Evolutionary conservation across 2,797 vertebrate genomes (phyloP).

Genomic region (Catharus ustulatus): DNA sequence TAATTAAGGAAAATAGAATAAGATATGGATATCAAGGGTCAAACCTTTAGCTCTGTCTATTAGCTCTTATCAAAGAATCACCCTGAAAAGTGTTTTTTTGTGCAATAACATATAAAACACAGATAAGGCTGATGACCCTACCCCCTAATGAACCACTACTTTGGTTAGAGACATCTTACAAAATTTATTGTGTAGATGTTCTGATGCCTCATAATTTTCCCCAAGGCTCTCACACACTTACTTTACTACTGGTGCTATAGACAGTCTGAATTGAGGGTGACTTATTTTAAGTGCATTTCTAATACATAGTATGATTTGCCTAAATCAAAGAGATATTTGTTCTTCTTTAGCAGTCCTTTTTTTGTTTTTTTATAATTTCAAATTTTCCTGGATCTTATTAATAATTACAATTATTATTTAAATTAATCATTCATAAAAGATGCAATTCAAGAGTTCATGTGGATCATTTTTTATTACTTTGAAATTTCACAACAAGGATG

Average conservation of each 20-base stretch:
- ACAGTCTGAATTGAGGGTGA: background rate
- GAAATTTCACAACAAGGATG: background rate
- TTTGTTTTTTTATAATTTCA: background rate
- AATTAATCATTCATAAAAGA: background rate
- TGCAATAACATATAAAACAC: background rate
- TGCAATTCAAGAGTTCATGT: background rate
- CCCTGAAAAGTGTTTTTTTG: background rate
- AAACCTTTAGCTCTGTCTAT: background rate
- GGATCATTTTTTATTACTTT: background rate
- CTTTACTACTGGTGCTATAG: background rate
- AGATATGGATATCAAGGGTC: background rate
- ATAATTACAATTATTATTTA: slow-evolving; percentile 8
- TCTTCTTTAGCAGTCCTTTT: background rate
- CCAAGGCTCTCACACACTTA: background rate
- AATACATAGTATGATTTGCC: background rate
- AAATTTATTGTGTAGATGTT: background rate
- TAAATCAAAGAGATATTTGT: background rate
- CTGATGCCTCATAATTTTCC: background rate
- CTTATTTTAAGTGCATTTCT: background rate
- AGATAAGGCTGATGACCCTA: background rate
- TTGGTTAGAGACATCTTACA: background rate
- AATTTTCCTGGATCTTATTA: background rate
- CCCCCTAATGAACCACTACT: background rate
- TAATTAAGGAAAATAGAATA: background rate
- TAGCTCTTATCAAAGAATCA: background rate